A percentile compares a stretch with the other conserved stretches of the same genome.
Evolutionary conservation across 2,113 vertebrate species (phyloP).

Genomic region (Charadrius vociferus): DNA sequence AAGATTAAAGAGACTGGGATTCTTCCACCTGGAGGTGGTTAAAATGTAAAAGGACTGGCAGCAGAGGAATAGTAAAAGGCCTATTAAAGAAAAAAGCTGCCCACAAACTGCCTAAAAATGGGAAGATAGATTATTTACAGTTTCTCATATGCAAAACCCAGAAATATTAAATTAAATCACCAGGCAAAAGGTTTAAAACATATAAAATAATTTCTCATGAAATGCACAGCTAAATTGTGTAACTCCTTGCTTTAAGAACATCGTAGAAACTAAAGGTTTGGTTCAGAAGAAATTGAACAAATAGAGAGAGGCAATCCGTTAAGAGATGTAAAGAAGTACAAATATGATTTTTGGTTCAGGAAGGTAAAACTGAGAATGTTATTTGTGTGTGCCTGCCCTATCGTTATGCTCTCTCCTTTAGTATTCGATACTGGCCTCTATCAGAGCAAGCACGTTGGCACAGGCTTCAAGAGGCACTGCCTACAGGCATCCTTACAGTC

Average conservation of each 20-base stretch:
- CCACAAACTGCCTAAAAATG: background rate
- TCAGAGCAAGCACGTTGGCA: background rate
- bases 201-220: background rate
- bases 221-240: background rate
- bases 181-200: background rate
- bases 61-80: background rate
- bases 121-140: background rate
- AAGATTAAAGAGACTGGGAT: background rate
- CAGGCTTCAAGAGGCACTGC: background rate
- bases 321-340: background rate
- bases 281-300: background rate
- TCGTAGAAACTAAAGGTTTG: background rate
- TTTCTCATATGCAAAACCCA: background rate
- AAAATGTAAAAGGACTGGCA: background rate
- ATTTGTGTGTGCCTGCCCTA: background rate
- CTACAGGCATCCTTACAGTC: fast-evolving
- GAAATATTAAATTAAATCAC: background rate
- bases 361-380: background rate
- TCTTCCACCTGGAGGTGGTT: background rate
- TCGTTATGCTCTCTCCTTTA: background rate
- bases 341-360: background rate
- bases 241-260: background rate
- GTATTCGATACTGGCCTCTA: background rate
- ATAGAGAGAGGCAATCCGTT: background rate
- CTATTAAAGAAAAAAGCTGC: background rate